Conservation (phyloP, 2,888 invertebrate species). For the Torymus auratus region DNA sequence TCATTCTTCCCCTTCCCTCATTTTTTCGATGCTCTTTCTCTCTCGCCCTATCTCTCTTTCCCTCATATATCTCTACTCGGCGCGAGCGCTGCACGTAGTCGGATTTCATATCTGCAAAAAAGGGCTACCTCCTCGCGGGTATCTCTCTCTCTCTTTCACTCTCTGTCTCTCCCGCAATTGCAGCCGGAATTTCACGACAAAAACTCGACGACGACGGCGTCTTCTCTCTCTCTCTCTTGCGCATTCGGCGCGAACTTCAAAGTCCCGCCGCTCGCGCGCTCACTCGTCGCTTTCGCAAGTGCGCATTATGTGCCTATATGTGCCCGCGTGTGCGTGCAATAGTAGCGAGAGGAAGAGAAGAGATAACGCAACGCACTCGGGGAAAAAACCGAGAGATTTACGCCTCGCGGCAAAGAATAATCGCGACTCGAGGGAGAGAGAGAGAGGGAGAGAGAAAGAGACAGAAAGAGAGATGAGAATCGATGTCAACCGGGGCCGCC, state of each 20-base stretch:
- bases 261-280: slow-evolving; percentile 3
- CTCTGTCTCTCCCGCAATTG: slow-evolving; percentile 10
- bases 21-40: background rate
- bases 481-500: slow-evolving; percentile 38
- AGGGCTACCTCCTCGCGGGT: slow-evolving; percentile 1
- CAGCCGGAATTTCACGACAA: slow-evolving; percentile 22
- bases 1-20: slow-evolving; percentile 13
- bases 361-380: background rate
- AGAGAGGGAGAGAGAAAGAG: too few species aligned
- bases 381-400: slow-evolving; percentile 26
- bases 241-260: slow-evolving; percentile 34
- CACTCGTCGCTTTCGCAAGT: slow-evolving; percentile 14
- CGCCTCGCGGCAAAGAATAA: slow-evolving; percentile 30
- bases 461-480: slow-evolving; percentile 37
- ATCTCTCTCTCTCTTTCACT: too few species aligned
- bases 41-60: background rate
- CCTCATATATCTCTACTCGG: too few species aligned
- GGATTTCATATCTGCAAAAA: slow-evolving; percentile 35
- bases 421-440: background rate
- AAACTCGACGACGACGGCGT: background rate
- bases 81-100: too few species aligned
- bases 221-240: slow-evolving; percentile 11
- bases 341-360: background rate
- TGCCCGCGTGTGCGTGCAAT: background rate
- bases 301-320: background rate